phyloP scores from a whole-genome alignment of 2,888 invertebrate genomes.

The Malthinus flaveolus region DNA sequence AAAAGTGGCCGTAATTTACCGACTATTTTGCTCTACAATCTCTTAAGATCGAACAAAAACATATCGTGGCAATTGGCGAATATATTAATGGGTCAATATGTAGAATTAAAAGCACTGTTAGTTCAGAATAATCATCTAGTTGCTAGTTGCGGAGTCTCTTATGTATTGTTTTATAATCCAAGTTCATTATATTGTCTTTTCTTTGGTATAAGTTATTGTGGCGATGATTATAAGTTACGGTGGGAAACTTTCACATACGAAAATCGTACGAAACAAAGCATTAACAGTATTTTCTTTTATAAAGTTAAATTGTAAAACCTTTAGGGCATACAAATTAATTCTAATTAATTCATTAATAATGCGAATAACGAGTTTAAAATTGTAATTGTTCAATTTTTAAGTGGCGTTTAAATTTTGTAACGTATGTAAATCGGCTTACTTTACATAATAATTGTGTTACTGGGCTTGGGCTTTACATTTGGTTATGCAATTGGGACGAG shows the following conservation, averaged over 20 bases:
- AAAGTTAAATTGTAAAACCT: too few species aligned
- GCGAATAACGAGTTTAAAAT: too few species aligned
- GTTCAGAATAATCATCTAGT: constrained; percentile 1
- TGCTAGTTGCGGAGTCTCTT: not conserved
- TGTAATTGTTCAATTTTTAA: too few species aligned
- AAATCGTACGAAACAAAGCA: not conserved
- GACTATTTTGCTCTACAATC: too few species aligned
- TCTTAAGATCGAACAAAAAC: not conserved
- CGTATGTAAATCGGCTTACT: too few species aligned
- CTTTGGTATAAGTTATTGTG: not conserved
- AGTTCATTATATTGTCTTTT: constrained; percentile 5
- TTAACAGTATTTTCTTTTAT: not conserved
- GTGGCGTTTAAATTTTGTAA: too few species aligned
- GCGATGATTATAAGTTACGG: not conserved
- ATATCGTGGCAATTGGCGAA: not conserved
- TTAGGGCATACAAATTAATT: too few species aligned
- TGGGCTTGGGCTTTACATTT: too few species aligned
- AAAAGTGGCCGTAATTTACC: too few species aligned
- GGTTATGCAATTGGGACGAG: too few species aligned
- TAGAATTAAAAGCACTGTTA: not conserved
- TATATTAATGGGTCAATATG: not conserved
- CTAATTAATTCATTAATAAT: too few species aligned
- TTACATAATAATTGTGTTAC: too few species aligned
- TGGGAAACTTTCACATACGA: constrained; percentile 6
- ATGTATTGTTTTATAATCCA: not conserved